A percentile compares a stretch with the other conserved stretches of the same genome.
Evolutionary conservation across 2,797 vertebrate species (phyloP).

Genomic region (Pipistrellus nathusii): DNA sequence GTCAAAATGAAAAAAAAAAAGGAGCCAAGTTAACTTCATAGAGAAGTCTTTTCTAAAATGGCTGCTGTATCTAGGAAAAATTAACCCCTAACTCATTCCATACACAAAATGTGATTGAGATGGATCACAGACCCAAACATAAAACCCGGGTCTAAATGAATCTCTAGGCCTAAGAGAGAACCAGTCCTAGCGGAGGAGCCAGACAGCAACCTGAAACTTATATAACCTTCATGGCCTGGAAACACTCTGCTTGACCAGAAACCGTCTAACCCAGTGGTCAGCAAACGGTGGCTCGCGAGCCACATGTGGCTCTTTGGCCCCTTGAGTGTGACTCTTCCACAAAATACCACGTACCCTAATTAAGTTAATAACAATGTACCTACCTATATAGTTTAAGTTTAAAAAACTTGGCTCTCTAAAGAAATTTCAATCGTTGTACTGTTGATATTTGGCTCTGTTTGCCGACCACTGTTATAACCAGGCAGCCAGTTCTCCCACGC

Average conservation of each 20-base stretch:
- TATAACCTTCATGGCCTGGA: background rate
- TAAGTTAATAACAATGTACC: no score
- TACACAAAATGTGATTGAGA: background rate
- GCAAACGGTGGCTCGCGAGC: no score
- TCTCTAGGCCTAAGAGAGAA: background rate
- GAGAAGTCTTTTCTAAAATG: background rate
- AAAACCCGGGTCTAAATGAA: background rate
- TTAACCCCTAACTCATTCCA: background rate
- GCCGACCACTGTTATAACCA: background rate
- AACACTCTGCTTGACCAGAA: background rate
- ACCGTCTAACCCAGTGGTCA: background rate
- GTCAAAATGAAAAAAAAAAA: background rate
- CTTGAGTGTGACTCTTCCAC: no score
- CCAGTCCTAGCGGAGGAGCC: background rate
- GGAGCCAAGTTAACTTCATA: background rate
- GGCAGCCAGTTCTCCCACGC: background rate
- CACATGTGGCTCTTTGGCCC: no score
- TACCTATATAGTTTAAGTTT: no score
- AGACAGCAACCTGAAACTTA: background rate
- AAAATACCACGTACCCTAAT: no score
- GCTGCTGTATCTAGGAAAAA: background rate
- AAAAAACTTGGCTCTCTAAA: no score
- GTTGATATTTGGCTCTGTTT: no score
- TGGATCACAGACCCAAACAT: background rate
- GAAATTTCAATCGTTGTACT: no score